Base-by-base conservation (phyloP, 2,888 invertebrate genomes). In the Osedax fenrisi region DNA sequence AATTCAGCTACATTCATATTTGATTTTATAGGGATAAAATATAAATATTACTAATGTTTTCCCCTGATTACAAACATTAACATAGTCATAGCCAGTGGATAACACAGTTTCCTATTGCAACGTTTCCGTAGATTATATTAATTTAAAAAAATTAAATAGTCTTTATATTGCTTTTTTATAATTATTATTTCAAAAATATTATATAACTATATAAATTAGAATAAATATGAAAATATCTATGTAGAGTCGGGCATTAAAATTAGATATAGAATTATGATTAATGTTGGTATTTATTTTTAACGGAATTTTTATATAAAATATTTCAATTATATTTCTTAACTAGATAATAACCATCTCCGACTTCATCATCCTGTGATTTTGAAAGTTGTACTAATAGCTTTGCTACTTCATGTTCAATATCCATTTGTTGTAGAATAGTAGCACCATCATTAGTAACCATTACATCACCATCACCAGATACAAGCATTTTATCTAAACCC, bases 391-490 rank as follows among this genome's bases (percentile, higher is more conserved):
- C 98, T 89, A 99, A 90, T 71, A 99, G 87, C 85, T 96, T 98
- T 56, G 94, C 97, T 80, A 98, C 93, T 88, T 78, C 75, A 84
- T 98, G 96, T 26, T 97, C 95, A 3, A 98, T 94, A 84, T 98
- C 97, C 97, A 99, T 99, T 86, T 92, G 88, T 85, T 95, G 93
- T 79, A 98, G 87, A 81, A 99, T 99, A 0, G 98, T 98, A n/a
- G 97, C 97, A 25, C 97, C 98, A 86, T 98, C 98, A 83, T 98
- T 99, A 66, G 97, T 98, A 61, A 96, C 92, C 0, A 94, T 94
- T 1, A 98, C 91, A 80, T 99, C 97, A 26, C 97, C 98, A 85
- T 99, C 98, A 0, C 92, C 87, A 10, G 92, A 92, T 0, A 98
- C 93, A 90, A 98, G 90, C 78, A 99, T 90, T 86, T 98, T 98